Conservation (phyloP, 2,797 vertebrate genomes). For the Lutjanus argentimaculatus region DNA sequence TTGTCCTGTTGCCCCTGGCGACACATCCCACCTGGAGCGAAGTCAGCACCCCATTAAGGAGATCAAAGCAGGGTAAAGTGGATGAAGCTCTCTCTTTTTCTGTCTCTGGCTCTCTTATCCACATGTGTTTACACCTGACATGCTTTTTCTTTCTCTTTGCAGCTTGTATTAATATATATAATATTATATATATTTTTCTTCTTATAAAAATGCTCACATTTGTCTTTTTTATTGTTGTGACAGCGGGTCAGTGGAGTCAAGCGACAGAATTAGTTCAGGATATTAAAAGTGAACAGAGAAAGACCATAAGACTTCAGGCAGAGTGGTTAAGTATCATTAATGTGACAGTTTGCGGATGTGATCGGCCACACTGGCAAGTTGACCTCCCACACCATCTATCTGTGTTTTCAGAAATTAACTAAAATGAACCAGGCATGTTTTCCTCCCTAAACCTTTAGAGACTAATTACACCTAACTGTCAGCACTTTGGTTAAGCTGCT, state of each 20-base stretch:
- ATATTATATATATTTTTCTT: background rate
- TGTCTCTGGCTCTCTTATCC: conserved; percentile 38
- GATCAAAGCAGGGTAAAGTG: conserved; percentile 80
- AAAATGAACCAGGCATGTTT: conserved; percentile 32
- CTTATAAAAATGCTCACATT: background rate
- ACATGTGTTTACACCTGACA: conserved; percentile 51
- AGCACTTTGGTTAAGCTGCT: conserved; percentile 28
- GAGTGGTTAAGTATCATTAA: conserved; percentile 37
- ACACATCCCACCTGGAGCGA: conserved; percentile 79
- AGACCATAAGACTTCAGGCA: background rate
- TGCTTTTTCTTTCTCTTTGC: conserved; percentile 9
- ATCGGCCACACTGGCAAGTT: conserved; percentile 10
- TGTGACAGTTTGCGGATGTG: conserved; percentile 40
- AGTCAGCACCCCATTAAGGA: conserved; percentile 81
- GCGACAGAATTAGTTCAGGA: background rate
- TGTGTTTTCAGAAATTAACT: conserved; percentile 37
- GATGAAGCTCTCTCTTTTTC: conserved; percentile 60
- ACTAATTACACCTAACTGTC: conserved; percentile 54
- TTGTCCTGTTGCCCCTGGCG: conserved; percentile 76
- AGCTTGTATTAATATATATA: no score
- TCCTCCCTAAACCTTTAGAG: conserved; percentile 24
- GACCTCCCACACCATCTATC: conserved; percentile 28
- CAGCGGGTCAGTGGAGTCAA: background rate
- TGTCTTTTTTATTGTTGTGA: background rate
- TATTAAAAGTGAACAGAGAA: background rate